Evolutionary conservation across 1,140 invertebrate genomes (phyloP), one percentile per base, ranked within the genome.

Genomic region (Dryas iulia): DNA sequence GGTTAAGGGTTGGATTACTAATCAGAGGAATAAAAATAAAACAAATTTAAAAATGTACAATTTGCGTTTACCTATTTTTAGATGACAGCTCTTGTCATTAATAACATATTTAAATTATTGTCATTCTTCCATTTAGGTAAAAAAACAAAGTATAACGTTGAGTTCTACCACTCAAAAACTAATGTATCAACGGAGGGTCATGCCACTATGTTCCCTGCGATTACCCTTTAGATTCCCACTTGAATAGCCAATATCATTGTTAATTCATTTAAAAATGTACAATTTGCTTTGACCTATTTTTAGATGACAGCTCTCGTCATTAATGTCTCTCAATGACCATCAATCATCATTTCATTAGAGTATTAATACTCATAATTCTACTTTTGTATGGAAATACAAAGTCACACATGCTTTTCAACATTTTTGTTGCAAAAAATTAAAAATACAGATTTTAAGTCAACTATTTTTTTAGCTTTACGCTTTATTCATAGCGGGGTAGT

Each of bases 201-300:
- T n/a, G n/a, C n/a, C n/a, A n/a, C n/a, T n/a, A n/a, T n/a, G n/a
- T n/a, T n/a, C n/a, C n/a, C n/a, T n/a, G n/a, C n/a, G n/a, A n/a
- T n/a, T n/a, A n/a, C n/a, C n/a, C n/a, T n/a, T n/a, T n/a, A n/a
- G 39, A 47, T 47, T 8, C 18, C 21, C 2, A 7, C 8, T 3
- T 7, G 21, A 47, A 21, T 47, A 18, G n/a, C 14, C 5, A 47
- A 21, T 18, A 47, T 6, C 7, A 18, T 47, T 47, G 39, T 21
- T 14, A 47, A 6, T 30, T 28, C 14, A 18, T 28, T 57, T 28
- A 28, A 57, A 59, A 31, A 33, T 33, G 21, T 18, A 57, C 26
- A 28, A 24, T 57, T 57, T 57, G 25, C 54, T 3, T 28, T 57
- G 39, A 47, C 39, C 39, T 47, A 47, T 18, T 47, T 47, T 47